These are phyloP conservation scores for Wasmannia auropunctata DNA, from an alignment of 1,140 invertebrate species.

Conservation along the genomic window DNA sequence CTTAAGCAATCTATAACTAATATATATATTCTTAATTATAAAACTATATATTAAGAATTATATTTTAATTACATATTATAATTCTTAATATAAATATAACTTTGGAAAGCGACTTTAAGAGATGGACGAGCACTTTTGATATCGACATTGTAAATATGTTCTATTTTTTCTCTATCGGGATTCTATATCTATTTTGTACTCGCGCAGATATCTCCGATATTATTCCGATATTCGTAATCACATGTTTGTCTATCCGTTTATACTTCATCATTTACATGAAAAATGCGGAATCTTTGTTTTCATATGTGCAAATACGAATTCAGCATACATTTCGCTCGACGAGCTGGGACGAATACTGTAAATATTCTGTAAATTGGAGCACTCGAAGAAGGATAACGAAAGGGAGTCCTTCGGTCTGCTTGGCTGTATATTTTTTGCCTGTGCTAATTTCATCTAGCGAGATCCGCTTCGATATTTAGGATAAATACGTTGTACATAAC, in stretches of 20 bases:
- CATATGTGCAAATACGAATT: background rate
- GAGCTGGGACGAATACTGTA: slow-evolving; percentile 5
- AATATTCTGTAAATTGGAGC: slow-evolving; percentile 15
- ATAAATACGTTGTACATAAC: background rate
- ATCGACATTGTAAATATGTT: slow-evolving; percentile 19
- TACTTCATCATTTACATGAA: background rate
- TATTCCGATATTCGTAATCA: background rate
- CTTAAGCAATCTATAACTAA: background rate
- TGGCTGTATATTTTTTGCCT: background rate
- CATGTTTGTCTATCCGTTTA: too few relatives aligned
- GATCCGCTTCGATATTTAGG: background rate
- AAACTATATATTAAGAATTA: slow-evolving; percentile 5
- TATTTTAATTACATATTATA: background rate
- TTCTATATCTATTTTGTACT: slow-evolving; percentile 47
- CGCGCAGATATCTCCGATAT: background rate
- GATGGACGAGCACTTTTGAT: slow-evolving; percentile 22
- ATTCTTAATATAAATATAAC: slow-evolving; percentile 15
- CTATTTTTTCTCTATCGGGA: background rate
- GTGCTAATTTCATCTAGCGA: background rate
- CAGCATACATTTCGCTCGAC: background rate
- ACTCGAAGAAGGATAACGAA: background rate
- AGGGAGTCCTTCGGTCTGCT: background rate
- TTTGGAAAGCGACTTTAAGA: slow-evolving; percentile 28
- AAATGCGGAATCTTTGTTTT: background rate
- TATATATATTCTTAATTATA: background rate